Percentiles rank a stretch among this genome's conserved stretches.
These are phyloP conservation scores for Artemia sp. DNA, from an alignment of 2,888 invertebrate species.

Conservation along the genomic window DNA sequence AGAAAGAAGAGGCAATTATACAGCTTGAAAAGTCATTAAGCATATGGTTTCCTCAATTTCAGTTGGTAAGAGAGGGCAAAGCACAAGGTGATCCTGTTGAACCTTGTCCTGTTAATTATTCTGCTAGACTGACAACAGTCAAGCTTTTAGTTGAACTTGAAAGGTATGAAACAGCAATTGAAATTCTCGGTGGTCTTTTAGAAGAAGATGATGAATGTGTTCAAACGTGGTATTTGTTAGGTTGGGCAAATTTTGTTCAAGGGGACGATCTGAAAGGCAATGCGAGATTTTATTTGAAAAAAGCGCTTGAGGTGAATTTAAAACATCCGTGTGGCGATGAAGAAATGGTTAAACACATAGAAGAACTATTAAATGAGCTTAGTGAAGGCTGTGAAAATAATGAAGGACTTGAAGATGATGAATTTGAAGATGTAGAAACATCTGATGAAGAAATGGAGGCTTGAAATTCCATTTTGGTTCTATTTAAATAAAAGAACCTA, in stretches of 20 bases:
- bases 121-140: constrained; percentile 31
- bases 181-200: constrained; percentile 32
- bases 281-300: constrained; percentile 32
- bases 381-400: constrained; percentile 29
- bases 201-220: constrained; percentile 35
- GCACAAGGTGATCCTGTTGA: constrained; percentile 29
- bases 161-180: constrained; percentile 32
- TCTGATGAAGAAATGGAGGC: constrained; percentile 22
- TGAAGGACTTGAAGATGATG: constrained; percentile 23
- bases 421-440: constrained; percentile 18
- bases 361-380: constrained; percentile 30
- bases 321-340: constrained; percentile 28
- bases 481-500: no score
- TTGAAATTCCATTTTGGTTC: neutral
- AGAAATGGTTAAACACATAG: constrained; percentile 30
- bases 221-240: constrained; percentile 35
- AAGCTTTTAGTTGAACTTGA: constrained; percentile 34
- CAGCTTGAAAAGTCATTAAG: constrained; percentile 31
- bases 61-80: constrained; percentile 26
- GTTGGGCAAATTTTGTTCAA: constrained; percentile 32
- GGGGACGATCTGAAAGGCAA: constrained; percentile 32
- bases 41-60: constrained; percentile 32
- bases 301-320: constrained; percentile 30
- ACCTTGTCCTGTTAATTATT: constrained; percentile 30
- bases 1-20: constrained; percentile 30